Base-by-base conservation (phyloP, 2,888 invertebrate genomes). In the Caenorhabditis wallacei region DNA sequence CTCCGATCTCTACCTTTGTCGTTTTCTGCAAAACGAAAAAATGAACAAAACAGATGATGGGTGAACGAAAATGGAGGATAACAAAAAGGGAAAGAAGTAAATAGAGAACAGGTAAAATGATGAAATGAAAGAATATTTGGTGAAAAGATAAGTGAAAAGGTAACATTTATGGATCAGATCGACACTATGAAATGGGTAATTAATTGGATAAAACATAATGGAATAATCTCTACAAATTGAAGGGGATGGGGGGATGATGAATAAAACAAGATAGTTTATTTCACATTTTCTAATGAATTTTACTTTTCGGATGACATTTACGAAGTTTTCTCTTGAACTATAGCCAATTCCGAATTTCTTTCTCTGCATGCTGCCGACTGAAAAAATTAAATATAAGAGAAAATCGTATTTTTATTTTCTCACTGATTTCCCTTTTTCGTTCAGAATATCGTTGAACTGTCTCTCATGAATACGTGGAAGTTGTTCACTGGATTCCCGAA, bases 381-480 rank as follows among this genome's bases (percentile, higher is more conserved):
- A 40, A 72, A 37, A 59, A 8, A n/a, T n/a, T n/a, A 35, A 35
- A 35, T 48, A 48, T 20, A 18, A 11, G 30, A 30, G 30, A 30
- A 30, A 5, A 8, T 5, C 18, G 35, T 10, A 18, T 40, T 68
- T 13, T 10, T 40, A 40, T 13, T 40, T 35, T 40, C 46, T 18
- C 18, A 54, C 68, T 43, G 68, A 56, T 59, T 20, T 76, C 16
- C 53, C 68, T 53, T 76, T 76, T 1, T 76, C 76, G 22, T 69
- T 53, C 3, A 76, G 61, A 40, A 76, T 66, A 54, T 76, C 76
- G n/a, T n/a, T 61, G 37, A 68, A 76, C 13, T 76, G 59, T 13
- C 76, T 30, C 8, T 76, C 76, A n/a, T 68, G 48, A 22, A 76
- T 76, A n/a, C 59, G 48, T 53, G 68, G 68, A 7, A 76, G 18